These are phyloP conservation scores for Drosophila prostipennis DNA, from an alignment of 2,888 invertebrate species.

Conservation along the genomic window DNA sequence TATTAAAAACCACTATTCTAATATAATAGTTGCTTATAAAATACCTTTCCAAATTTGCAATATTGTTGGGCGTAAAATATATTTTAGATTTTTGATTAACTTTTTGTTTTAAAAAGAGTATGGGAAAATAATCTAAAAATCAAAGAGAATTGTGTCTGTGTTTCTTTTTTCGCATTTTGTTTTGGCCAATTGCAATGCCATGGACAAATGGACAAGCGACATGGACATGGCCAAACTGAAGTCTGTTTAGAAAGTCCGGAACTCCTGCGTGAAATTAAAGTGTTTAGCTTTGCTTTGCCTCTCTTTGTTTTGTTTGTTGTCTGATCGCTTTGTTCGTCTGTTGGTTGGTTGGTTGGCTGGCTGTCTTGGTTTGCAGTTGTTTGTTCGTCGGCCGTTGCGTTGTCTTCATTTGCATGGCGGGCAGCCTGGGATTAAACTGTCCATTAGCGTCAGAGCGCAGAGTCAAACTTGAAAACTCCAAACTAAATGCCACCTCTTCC, in stretches of 20 bases:
- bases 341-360: conserved; percentile 42
- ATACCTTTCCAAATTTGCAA: too few relatives aligned
- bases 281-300: conserved; percentile 42
- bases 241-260: conserved; percentile 37
- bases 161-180: conserved; percentile 26
- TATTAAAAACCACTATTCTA: too few relatives aligned
- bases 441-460: conserved; percentile 74
- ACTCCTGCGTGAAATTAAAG: conserved; percentile 55
- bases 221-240: conserved; percentile 19
- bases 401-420: conserved; percentile 72
- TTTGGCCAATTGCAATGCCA: conserved; percentile 48
- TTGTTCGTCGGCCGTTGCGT: conserved; percentile 48
- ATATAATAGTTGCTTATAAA: too few relatives aligned
- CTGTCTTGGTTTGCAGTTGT: conserved; percentile 38
- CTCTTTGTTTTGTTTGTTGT: conserved; percentile 36
- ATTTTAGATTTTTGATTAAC: too few relatives aligned
- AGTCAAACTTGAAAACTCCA: conserved; percentile 26
- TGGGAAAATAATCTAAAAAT: conserved; percentile 11
- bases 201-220: conserved; percentile 35
- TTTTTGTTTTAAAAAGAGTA: conserved; percentile 4
- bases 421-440: conserved; percentile 74
- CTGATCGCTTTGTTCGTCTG: conserved; percentile 37
- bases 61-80: too few relatives aligned
- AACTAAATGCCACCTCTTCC: conserved; percentile 42
- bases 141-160: conserved; percentile 12